Evolutionary conservation across 2,113 vertebrate genomes (phyloP).

Genomic region (Cyanoramphus novaezelandiae): DNA sequence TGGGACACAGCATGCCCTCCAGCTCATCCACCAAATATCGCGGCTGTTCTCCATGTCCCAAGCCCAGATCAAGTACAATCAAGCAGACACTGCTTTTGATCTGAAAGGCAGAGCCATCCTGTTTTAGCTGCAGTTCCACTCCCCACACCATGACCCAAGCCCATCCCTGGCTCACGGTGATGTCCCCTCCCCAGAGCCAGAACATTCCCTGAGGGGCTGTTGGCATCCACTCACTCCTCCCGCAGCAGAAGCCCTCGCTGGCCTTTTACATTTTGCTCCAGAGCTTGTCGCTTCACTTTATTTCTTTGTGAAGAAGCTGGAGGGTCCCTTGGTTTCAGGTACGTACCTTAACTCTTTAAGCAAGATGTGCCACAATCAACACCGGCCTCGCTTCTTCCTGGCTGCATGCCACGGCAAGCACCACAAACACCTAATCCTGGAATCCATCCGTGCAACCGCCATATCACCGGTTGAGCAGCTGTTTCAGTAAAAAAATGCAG

Average conservation of each 20-base stretch:
- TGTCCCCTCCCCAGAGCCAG: rapidly evolving
- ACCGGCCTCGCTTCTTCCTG: background rate
- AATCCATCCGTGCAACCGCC: rapidly evolving
- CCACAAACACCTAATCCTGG: background rate
- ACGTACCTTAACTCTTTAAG: rapidly evolving
- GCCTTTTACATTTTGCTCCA: background rate
- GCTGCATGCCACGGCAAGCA: rapidly evolving
- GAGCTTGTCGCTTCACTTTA: background rate
- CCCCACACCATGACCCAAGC: rapidly evolving
- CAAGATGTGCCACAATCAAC: rapidly evolving
- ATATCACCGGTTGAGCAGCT: rapidly evolving
- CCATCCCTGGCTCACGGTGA: background rate
- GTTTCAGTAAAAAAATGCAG: rapidly evolving
- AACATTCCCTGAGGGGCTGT: background rate
- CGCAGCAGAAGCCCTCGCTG: background rate
- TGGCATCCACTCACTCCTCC: background rate
- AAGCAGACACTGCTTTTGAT: rapidly evolving
- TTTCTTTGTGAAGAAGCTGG: background rate
- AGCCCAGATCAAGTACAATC: rapidly evolving
- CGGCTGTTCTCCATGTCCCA: rapidly evolving
- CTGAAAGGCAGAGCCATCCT: rapidly evolving
- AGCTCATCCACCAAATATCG: rapidly evolving
- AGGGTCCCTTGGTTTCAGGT: background rate
- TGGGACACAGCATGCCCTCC: background rate
- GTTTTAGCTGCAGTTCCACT: rapidly evolving